Evolutionary conservation across 2,113 vertebrate genomes (phyloP).

Genomic region (Arvicanthis niloticus): DNA sequence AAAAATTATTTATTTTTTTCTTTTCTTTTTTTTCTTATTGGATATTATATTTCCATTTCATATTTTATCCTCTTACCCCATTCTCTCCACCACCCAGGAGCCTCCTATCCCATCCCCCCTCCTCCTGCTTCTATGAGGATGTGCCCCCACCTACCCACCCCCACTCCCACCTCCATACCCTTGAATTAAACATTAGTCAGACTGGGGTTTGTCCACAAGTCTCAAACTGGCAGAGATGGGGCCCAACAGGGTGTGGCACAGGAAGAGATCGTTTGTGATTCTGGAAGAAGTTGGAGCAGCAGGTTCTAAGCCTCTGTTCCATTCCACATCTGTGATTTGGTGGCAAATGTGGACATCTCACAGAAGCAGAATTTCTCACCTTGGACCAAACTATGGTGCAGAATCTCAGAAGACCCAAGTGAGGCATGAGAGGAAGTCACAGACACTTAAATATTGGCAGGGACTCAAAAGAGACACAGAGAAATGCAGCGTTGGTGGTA

Average conservation of each 20-base stretch:
- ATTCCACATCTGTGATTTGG: background rate
- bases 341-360: background rate
- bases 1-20: too few relatives aligned
- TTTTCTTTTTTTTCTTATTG: too few relatives aligned
- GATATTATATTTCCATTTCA: too few relatives aligned
- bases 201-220: too few relatives aligned
- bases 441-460: background rate
- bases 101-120: too few relatives aligned
- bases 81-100: too few relatives aligned
- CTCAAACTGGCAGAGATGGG: too few relatives aligned
- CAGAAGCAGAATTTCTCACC: background rate
- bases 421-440: background rate
- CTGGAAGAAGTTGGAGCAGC: background rate
- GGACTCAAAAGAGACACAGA: background rate
- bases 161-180: too few relatives aligned
- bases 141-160: too few relatives aligned
- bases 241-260: rapidly evolving
- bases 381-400: background rate
- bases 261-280: background rate
- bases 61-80: too few relatives aligned
- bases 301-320: background rate
- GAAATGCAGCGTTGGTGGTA: rapidly evolving
- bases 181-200: too few relatives aligned
- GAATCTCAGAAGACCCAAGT: background rate
- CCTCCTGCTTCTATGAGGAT: too few relatives aligned